Conservation (phyloP, 2,113 vertebrate genomes). For the Ageneiosus marmoratus region DNA sequence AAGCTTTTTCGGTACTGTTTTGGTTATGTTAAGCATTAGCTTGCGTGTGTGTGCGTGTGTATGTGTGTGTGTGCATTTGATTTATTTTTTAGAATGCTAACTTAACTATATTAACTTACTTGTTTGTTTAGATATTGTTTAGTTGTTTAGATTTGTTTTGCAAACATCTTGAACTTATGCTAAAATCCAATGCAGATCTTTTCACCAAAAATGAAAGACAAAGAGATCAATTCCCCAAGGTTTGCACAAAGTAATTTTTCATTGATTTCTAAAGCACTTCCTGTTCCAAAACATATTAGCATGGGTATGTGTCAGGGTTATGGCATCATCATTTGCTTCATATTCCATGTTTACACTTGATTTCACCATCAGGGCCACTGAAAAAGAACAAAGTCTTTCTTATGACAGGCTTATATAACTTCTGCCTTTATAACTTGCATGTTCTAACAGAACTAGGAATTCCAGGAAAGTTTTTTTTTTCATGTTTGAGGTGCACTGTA, state of each 20-base stretch:
- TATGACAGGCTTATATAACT: neutral
- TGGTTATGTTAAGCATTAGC: slow-evolving; percentile 25
- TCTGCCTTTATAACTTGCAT: slow-evolving; percentile 19
- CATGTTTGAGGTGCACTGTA: slow-evolving; percentile 52
- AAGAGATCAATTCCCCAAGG: slow-evolving; percentile 12
- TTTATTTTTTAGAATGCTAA: slow-evolving; percentile 25
- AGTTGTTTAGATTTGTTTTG: neutral
- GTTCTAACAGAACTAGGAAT: slow-evolving; percentile 4
- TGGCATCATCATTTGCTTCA: slow-evolving; percentile 34
- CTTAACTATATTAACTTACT: slow-evolving; percentile 33
- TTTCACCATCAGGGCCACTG: slow-evolving; percentile 29
- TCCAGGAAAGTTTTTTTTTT: neutral
- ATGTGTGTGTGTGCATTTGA: neutral
- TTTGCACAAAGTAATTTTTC: slow-evolving; percentile 6
- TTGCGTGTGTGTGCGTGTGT: neutral
- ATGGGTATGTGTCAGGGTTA: neutral
- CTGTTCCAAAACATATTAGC: slow-evolving; percentile 25
- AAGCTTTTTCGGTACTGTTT: slow-evolving; percentile 41
- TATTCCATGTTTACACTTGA: slow-evolving; percentile 43
- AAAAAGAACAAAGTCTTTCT: slow-evolving; percentile 46
- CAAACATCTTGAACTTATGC: neutral
- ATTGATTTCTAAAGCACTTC: slow-evolving; percentile 42
- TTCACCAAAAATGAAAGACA: neutral
- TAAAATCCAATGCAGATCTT: slow-evolving; percentile 1
- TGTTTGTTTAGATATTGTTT: slow-evolving; percentile 9